These are phyloP conservation scores for Idaea straminata DNA, from an alignment of 2,888 invertebrate genomes.

Conservation along the genomic window DNA sequence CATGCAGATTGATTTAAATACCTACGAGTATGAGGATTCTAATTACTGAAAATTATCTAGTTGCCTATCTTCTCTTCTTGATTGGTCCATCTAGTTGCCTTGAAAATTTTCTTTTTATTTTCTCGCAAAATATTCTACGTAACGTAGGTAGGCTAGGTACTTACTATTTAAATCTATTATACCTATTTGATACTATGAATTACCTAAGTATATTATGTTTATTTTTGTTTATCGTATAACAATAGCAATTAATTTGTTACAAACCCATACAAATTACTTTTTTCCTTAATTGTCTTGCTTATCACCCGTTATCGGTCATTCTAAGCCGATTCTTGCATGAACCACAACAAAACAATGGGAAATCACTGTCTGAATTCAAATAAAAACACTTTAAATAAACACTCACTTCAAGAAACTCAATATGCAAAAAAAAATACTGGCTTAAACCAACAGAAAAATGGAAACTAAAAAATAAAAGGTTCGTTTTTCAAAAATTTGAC, in stretches of 20 bases:
- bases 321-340: slow-evolving; percentile 59
- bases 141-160: too few species aligned
- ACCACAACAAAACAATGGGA: slow-evolving; percentile 38
- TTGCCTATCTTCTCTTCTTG: too few species aligned
- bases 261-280: slow-evolving; percentile 30
- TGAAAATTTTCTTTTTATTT: too few species aligned
- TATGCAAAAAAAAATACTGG: slow-evolving; percentile 15
- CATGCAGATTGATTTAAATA: too few species aligned
- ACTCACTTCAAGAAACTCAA: slow-evolving; percentile 20
- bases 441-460: slow-evolving; percentile 18
- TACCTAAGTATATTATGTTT: background rate
- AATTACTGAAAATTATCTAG: too few species aligned
- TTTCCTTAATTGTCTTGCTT: slow-evolving; percentile 31
- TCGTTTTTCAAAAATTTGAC: slow-evolving; percentile 5
- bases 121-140: too few species aligned
- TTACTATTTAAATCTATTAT: too few species aligned
- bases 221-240: background rate
- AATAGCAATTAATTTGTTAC: slow-evolving; percentile 23
- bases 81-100: too few species aligned
- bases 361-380: slow-evolving; percentile 16
- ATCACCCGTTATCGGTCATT: slow-evolving; percentile 58
- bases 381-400: slow-evolving; percentile 31
- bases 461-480: slow-evolving; percentile 24
- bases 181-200: background rate
- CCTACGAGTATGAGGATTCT: too few species aligned